These are phyloP conservation scores for Zaprionus tsacasi DNA, from an alignment of 1,140 invertebrate species.

Conservation along the genomic window DNA sequence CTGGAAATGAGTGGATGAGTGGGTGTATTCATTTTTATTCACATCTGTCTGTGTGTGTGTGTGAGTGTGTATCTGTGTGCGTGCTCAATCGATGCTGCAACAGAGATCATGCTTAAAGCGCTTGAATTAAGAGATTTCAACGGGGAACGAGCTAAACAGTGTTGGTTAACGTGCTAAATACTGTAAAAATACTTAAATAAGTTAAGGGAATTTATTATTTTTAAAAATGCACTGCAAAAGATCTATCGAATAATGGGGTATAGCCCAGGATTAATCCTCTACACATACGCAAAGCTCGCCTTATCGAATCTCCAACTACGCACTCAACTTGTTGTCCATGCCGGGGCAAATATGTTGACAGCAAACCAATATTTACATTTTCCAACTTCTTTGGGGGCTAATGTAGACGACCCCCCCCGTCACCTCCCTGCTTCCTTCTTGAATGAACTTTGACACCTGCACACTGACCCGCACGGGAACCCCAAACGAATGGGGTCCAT, in stretches of 20 bases:
- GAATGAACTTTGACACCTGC: conserved; percentile 41
- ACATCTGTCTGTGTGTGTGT: not conserved
- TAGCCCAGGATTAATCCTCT: too few relatives aligned
- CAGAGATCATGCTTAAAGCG: not conserved
- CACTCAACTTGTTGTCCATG: not conserved
- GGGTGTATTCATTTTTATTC: not conserved
- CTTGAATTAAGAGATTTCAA: not conserved
- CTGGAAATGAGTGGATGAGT: conserved; percentile 18
- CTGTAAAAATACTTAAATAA: not conserved
- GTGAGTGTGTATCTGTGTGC: conserved; percentile 6
- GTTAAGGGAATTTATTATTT: too few relatives aligned
- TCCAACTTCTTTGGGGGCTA: not conserved
- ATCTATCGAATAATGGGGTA: too few relatives aligned
- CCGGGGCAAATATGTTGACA: conserved; percentile 14
- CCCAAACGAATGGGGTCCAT: conserved; percentile 10
- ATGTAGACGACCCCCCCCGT: not conserved
- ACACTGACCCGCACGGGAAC: conserved; percentile 33
- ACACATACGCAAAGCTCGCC: too few relatives aligned
- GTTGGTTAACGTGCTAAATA: not conserved
- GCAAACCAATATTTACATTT: conserved; percentile 26
- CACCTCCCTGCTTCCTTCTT: too few relatives aligned
- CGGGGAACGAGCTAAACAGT: not conserved
- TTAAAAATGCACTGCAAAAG: not conserved
- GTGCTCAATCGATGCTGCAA: conserved; percentile 15
- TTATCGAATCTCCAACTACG: not conserved